Conservation (phyloP, 2,113 vertebrate species). For the Passer domesticus region DNA sequence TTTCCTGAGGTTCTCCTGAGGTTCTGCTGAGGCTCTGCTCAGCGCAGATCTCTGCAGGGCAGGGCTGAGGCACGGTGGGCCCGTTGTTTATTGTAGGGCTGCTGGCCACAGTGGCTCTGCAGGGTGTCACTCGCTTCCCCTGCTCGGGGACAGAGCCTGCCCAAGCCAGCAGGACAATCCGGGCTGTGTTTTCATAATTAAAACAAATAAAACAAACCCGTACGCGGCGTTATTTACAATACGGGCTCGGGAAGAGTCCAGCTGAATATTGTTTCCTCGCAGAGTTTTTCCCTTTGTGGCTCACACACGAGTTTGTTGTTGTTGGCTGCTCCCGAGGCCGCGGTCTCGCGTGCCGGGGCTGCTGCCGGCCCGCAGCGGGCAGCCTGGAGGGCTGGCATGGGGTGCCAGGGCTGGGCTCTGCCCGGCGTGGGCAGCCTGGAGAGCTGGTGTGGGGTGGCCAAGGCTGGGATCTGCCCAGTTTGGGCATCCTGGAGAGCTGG, state of each 20-base stretch:
- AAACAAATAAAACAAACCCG: slow-evolving; percentile 28
- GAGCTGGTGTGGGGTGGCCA: rapidly evolving
- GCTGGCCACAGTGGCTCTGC: not conserved
- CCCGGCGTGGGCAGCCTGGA: rapidly evolving
- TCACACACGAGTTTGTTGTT: slow-evolving; percentile 48
- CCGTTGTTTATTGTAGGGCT: not conserved
- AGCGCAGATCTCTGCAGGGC: not conserved
- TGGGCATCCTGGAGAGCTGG: not conserved
- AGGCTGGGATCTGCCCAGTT: rapidly evolving
- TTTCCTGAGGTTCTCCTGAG: no score
- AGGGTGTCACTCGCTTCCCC: not conserved
- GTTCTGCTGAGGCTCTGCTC: rapidly evolving
- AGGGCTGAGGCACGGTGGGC: not conserved
- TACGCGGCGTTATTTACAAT: not conserved
- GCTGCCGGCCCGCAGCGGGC: not conserved
- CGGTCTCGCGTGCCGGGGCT: not conserved
- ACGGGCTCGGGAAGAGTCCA: not conserved
- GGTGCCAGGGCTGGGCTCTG: not conserved
- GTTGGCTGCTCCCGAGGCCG: slow-evolving; percentile 14
- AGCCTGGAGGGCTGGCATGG: not conserved
- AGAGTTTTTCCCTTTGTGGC: slow-evolving; percentile 19
- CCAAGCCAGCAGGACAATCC: slow-evolving; percentile 29
- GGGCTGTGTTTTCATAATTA: slow-evolving; percentile 29
- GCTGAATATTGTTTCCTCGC: slow-evolving; percentile 44
- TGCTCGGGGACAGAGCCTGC: not conserved